Conservation (phyloP, 2,888 invertebrate species). For the Rhagophthalmus giganteus region DNA sequence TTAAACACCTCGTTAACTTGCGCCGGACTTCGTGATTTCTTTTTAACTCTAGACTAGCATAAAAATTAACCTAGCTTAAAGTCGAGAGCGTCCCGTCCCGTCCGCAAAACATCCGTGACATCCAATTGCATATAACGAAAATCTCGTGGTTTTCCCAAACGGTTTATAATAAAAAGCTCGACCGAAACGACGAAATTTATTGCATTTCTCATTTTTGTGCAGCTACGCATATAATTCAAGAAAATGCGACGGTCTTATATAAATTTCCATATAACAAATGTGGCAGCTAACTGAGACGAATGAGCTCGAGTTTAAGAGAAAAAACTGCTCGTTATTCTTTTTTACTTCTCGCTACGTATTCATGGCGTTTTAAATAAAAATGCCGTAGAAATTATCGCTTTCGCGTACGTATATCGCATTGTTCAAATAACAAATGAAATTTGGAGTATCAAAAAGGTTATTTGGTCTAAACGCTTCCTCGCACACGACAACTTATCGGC, state of each 20-base stretch:
- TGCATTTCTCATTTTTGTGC: constrained; percentile 16
- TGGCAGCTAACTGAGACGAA: constrained; percentile 28
- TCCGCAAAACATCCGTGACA: too few species aligned
- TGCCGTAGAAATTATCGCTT: not conserved
- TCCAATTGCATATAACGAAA: too few species aligned
- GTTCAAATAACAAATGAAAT: not conserved
- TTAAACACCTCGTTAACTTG: too few species aligned
- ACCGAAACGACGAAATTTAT: constrained; percentile 24
- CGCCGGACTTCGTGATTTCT: too few species aligned
- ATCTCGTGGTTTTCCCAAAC: too few species aligned
- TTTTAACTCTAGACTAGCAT: too few species aligned
- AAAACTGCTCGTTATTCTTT: constrained; percentile 24
- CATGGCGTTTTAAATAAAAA: constrained; percentile 18
- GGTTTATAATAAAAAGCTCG: too few species aligned
- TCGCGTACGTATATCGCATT: not conserved
- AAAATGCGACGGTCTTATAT: constrained; percentile 26
- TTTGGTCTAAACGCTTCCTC: not conserved
- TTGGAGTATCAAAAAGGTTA: not conserved
- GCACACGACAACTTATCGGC: not conserved
- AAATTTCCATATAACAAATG: constrained; percentile 30
- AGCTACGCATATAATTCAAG: constrained; percentile 27
- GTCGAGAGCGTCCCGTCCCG: too few species aligned
- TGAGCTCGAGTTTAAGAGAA: constrained; percentile 17
- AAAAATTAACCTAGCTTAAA: too few species aligned
- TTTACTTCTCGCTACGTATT: constrained; percentile 14